phyloP scores from a whole-genome alignment of 1,140 invertebrate genomes.

The Formica selysi region DNA sequence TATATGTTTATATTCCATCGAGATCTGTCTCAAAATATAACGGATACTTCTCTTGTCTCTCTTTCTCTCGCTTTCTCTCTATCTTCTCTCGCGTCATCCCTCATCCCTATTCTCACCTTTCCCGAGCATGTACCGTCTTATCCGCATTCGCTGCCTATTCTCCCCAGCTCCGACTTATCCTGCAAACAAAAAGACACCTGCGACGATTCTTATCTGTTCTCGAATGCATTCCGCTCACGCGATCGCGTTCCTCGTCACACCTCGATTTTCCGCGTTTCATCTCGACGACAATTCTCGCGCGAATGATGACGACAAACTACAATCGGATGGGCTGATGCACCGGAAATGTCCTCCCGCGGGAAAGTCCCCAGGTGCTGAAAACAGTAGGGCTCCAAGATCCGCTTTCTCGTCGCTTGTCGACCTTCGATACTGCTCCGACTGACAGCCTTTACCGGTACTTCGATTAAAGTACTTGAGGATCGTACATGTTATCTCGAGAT shows the following conservation, averaged over 20 bases:
- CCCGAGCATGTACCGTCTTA: background rate
- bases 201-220: slow-evolving; percentile 37
- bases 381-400: slow-evolving; percentile 44
- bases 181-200: slow-evolving; percentile 32
- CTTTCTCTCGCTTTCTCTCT: background rate
- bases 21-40: background rate
- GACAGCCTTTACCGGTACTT: slow-evolving; percentile 16
- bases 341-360: slow-evolving; percentile 57
- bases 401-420: slow-evolving; percentile 50
- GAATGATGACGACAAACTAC: slow-evolving; percentile 56
- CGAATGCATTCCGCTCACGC: slow-evolving; percentile 14
- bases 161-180: slow-evolving; percentile 23
- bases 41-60: background rate
- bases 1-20: background rate
- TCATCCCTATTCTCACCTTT: background rate
- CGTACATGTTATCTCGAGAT: background rate
- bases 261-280: slow-evolving; percentile 19
- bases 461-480: slow-evolving; percentile 25
- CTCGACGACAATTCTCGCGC: slow-evolving; percentile 48
- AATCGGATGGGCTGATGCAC: slow-evolving; percentile 57
- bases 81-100: background rate
- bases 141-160: slow-evolving; percentile 4
- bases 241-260: background rate
- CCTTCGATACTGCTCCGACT: slow-evolving; percentile 26
- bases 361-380: slow-evolving; percentile 61